Percentiles rank a stretch among this genome's conserved stretches.
Conservation (phyloP, 2,797 vertebrate species). For the Sebastes goodei region DNA sequence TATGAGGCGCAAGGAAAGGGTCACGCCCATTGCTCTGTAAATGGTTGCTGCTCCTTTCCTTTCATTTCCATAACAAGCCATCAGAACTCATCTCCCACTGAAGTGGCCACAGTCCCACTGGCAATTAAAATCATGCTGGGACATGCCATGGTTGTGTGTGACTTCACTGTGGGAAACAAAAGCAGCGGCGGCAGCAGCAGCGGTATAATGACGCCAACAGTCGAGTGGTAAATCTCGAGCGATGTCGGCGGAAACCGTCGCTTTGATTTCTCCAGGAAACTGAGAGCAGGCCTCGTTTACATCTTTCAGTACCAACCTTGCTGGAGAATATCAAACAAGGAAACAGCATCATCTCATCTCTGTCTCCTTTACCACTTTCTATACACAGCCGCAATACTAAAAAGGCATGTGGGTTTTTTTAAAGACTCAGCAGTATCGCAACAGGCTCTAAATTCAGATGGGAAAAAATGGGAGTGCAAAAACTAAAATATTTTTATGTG, state of each 20-base stretch:
- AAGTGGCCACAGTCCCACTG: slow-evolving; percentile 81
- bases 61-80: slow-evolving; percentile 84
- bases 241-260: slow-evolving; percentile 61
- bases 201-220: slow-evolving; percentile 62
- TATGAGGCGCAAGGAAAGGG: slow-evolving; percentile 57
- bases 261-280: slow-evolving; percentile 73
- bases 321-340: slow-evolving; percentile 61
- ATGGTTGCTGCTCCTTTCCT: slow-evolving; percentile 66
- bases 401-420: slow-evolving; percentile 10
- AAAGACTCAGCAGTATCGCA: slow-evolving; percentile 1
- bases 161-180: slow-evolving; percentile 76
- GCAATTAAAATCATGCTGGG: slow-evolving; percentile 87
- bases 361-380: slow-evolving; percentile 32
- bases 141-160: slow-evolving; percentile 76
- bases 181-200: slow-evolving; percentile 51
- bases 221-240: slow-evolving; percentile 73
- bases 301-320: slow-evolving; percentile 53
- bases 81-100: slow-evolving; percentile 79
- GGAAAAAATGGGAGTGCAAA: not conserved
- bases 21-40: slow-evolving; percentile 65
- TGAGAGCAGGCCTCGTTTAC: slow-evolving; percentile 58
- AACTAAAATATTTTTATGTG: not conserved
- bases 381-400: slow-evolving; percentile 19
- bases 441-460: not conserved
- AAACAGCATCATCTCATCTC: slow-evolving; percentile 53